Conservation (phyloP, 2,113 vertebrate species). For the Hemiprocne comata region DNA sequence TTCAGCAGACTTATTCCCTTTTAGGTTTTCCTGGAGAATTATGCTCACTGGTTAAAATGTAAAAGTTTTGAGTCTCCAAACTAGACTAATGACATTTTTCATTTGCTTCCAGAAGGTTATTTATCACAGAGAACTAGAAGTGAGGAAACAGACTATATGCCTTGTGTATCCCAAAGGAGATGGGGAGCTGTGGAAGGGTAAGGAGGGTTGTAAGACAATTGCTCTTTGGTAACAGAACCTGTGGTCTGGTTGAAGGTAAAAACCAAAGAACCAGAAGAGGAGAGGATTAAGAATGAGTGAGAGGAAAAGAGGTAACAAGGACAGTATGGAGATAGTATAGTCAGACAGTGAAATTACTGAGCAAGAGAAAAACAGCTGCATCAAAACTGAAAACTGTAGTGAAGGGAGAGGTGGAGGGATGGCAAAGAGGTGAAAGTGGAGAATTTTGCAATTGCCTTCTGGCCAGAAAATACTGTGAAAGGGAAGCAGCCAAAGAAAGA, state of each 20-base stretch:
- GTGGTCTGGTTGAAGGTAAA: background rate
- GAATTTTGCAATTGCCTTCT: background rate
- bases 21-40: background rate
- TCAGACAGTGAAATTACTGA: background rate
- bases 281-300: background rate
- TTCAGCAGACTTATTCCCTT: background rate
- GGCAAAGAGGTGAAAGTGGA: background rate
- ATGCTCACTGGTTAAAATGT: background rate
- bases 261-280: background rate
- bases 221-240: background rate
- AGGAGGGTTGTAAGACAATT: background rate
- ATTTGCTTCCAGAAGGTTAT: background rate
- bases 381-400: accelerated
- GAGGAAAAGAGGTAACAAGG: background rate
- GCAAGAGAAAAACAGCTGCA: background rate
- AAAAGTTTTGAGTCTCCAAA: background rate
- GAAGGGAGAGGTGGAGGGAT: background rate
- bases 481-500: background rate
- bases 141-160: background rate
- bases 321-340: background rate
- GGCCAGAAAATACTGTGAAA: background rate
- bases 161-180: background rate
- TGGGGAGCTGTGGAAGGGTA: background rate
- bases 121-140: background rate
- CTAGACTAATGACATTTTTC: background rate